Base-by-base conservation (phyloP, 2,797 vertebrate species). In the Micromesistius poutassou region DNA sequence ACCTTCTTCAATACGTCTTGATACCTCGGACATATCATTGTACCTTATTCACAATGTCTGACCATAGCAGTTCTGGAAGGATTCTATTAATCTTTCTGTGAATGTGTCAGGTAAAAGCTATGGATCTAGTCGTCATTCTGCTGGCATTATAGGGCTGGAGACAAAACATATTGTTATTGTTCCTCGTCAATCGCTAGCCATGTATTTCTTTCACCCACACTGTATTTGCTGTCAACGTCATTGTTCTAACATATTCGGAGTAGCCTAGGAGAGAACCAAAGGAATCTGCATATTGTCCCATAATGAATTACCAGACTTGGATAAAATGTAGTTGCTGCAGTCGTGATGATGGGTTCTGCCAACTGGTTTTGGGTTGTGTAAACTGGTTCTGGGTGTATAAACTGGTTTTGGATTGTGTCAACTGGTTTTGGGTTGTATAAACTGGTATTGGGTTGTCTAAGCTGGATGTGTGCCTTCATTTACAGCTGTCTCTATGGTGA, bases 161-260 rank as follows among this genome's bases (percentile, higher is more conserved):
- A 90, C 87, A 68, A 90, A 91, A 88, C 76, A 33, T 83, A 74
- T 81, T 81, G 72, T 50, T 28, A 80, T 66, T 80, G 55, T 36
- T 80, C 74, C 76, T 79, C 75, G 77, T 38, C 40, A 5, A 38
- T 38, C 66, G 36, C 33, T 6, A 35, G 31, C 73, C 14, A 38
- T 30, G 73, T 73, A 71, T 73, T 19, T 13, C 82, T 83, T 82
- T 66, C 81, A 83, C 87, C 77, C 71, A 71, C 72, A 78, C 73
- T 72, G 73, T 76, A 73, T 81, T 75, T 78, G 28, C 78, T 55
- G 82, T 82, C 72, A 10, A 66, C 25, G 8, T 50, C 79, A 38
- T 28, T 74, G 73, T 78, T 62, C 6, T 76, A 8, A 36, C 76
- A 36, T 78, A 76, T 75, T 78, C 73, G 83, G 77, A 74, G 50